Base-by-base conservation (phyloP, 2,113 vertebrate species). In the Sapajus apella region DNA sequence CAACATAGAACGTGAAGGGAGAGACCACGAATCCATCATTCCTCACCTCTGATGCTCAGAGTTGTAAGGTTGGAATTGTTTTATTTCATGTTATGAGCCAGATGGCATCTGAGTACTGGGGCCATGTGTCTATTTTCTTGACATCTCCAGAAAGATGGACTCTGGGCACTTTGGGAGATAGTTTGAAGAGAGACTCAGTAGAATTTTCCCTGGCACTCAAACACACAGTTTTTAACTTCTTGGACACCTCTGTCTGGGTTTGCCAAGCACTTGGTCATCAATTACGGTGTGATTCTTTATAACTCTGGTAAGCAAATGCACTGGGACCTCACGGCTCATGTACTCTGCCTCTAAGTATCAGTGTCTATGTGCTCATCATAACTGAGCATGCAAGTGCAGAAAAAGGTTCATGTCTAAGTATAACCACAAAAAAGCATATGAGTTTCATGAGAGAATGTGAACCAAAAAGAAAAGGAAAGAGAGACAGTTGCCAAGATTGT, bases 131-230 rank as follows among this genome's bases (percentile, higher is more conserved):
- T 92, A 2, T 84, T 87, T 75, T 21, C 18, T 43, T 77, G 21
- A 25, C 56, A 13, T 37, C 72, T 50, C 82, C 47, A 80, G 70
- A 64, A 91, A 70, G 90, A 91, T 96, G 47, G 35, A 61, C 55
- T 82, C 56, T 47, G 87, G 56, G 37, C 40, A 23, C 43, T 50
- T 64, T 72, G 73, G 14, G 64, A 91, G 40, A 30, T 30, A 45
- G 27, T 43, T 79, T 50, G 61, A 81, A 88, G 55, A 85, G 23
- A 47, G 72, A 76, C 21, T 17, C 25, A 21, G 25, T 27, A 23
- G 5, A 68, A 45, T 81, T 84, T 87, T 85, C 64, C 7, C 4
- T 40, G 37, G 13, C 8, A 45, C 56, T 81, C 73, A 47, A 37
- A 52, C 76, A 21, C 70, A 91, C 52, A 37, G 1, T 45, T 25